Conservation (phyloP, 2,113 vertebrate species). For the Cricetomys ansorgei region DNA sequence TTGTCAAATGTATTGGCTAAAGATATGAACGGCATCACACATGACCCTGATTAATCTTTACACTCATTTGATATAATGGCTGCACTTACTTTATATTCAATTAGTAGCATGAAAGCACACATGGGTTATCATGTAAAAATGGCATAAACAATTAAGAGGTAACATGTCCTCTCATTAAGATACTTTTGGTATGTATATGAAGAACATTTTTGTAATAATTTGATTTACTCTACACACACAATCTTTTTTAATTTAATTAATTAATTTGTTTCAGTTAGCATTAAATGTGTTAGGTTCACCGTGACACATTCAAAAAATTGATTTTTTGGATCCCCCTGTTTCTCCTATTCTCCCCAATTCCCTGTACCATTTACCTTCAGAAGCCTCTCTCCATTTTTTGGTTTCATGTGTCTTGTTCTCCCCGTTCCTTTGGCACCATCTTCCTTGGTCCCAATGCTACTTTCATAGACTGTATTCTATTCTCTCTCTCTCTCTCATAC, state of each 20-base stretch:
- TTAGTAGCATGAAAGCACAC: constrained; percentile 12
- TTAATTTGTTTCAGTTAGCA: not conserved
- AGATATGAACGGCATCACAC: not conserved
- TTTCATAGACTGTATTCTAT: not conserved
- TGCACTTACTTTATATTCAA: not conserved
- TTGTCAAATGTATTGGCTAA: not conserved
- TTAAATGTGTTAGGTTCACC: not conserved
- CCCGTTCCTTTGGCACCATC: too few relatives aligned
- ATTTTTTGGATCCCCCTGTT: not conserved
- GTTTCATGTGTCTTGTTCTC: too few relatives aligned
- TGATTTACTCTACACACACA: not conserved
- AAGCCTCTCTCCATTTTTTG: too few relatives aligned
- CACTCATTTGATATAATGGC: not conserved
- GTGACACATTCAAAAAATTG: not conserved
- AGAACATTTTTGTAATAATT: not conserved
- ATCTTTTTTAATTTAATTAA: not conserved
- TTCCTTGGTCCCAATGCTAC: not conserved
- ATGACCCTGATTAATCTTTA: not conserved
- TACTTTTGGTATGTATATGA: not conserved
- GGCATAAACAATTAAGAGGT: too few relatives aligned
- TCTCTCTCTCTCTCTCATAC: not conserved
- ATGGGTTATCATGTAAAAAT: not conserved
- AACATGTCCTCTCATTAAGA: too few relatives aligned
- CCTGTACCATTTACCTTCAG: not conserved
- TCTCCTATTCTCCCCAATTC: not conserved